Base-by-base conservation (phyloP, 2,113 vertebrate species). In the Zapornia atra region DNA sequence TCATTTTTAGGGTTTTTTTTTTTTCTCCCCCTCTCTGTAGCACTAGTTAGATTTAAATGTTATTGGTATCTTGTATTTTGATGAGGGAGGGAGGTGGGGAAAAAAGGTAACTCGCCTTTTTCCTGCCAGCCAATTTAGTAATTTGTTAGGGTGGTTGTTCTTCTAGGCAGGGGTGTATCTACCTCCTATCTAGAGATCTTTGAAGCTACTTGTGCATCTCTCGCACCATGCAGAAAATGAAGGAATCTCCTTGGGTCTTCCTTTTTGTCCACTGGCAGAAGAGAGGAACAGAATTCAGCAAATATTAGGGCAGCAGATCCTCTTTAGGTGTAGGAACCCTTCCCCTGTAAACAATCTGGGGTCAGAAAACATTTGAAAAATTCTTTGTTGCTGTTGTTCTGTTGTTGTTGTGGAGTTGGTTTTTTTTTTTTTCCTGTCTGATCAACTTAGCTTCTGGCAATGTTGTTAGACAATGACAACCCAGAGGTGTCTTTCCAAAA, bases 281-380 rank as follows among this genome's bases (percentile, higher is more conserved):
- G 34, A 73, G 18, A 76, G 36, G 25, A 83, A 31, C 0, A 5
- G 48, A 21, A 84, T 85, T 21, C 61, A 91, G 53, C 8, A 48
- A 81, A 42, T 53, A 73, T 54, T 81, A 83, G 56, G 36, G n/a
- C 60, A 84, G 56, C 26, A 84, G 57, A 28, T 59, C 69, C 70
- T 56, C 40, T 86, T 5, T 42, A 84, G 44, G 60, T 82, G 40
- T 61, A 76, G 44, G 54, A 91, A 40, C n/a, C 31, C 57, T 85
- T 92, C 82, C 31, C 13, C 83, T 94, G 61, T 50, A 87, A 94
- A 78, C 36, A 57, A 8, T 80, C 21, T 89, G 60, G 91, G 80
- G 73, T 82, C 77, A 87, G 65, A 38, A 44, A 88, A 79, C 88
- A 82, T 85, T 89, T 94, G 73, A 82, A 82, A 87, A 78, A 69